phyloP scores from a whole-genome alignment of 1,140 invertebrate species.

The Nomia melanderi region DNA sequence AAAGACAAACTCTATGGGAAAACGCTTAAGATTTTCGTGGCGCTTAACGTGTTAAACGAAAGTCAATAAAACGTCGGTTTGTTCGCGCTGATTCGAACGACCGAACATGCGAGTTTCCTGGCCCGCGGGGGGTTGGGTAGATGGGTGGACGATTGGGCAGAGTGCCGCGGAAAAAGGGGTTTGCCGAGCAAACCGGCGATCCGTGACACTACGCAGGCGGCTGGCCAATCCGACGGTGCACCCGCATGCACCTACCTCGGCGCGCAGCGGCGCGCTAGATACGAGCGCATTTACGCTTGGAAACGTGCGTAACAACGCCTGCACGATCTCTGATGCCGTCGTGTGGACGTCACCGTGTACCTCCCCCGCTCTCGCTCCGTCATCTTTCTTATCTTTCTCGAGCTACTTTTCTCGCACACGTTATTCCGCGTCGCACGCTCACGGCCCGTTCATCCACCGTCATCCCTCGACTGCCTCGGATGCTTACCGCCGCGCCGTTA shows the following conservation, averaged over 20 bases:
- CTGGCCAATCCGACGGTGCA: constrained; percentile 26
- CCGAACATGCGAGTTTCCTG: constrained; percentile 27
- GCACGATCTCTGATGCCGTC: constrained; percentile 41
- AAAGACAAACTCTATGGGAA: too few relatives aligned
- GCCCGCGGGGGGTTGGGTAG: neutral
- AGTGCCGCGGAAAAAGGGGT: neutral
- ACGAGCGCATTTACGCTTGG: constrained; percentile 43
- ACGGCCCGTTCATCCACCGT: neutral
- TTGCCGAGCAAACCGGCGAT: constrained; percentile 36
- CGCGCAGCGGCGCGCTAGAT: neutral
- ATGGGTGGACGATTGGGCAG: too few relatives aligned
- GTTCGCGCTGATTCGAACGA: constrained; percentile 10
- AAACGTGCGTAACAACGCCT: constrained; percentile 44
- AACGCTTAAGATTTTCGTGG: too few relatives aligned
- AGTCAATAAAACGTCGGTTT: constrained; percentile 11
- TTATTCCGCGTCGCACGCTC: neutral
- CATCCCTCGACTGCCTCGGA: constrained; percentile 1
- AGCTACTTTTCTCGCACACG: too few relatives aligned
- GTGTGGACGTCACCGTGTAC: neutral
- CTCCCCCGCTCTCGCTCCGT: neutral
- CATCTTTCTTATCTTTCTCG: constrained; percentile 28
- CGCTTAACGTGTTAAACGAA: neutral
- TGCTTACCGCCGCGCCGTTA: neutral
- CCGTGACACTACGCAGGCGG: constrained; percentile 11
- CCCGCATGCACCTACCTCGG: constrained; percentile 44